Evolutionary conservation across 2,888 invertebrate genomes (phyloP), one percentile per base, ranked within the genome.

Genomic region (Morinoia aosen): DNA sequence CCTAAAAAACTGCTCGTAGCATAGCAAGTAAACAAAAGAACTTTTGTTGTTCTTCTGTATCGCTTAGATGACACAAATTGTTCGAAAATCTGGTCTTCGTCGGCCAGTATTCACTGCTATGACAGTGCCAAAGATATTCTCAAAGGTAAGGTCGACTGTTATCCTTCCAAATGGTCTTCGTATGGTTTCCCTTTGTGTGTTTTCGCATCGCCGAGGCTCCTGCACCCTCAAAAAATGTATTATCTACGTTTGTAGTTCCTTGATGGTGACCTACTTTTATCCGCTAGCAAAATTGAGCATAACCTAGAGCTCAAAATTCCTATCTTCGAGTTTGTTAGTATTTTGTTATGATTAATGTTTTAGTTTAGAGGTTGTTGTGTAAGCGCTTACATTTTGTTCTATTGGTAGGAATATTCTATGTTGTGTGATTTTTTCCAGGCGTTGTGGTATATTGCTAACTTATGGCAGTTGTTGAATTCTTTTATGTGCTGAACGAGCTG

Each of bases 101-200:
- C 48, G 76, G 76, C 76, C 76, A 76, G 76, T 76, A 76, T 76
- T 76, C 76, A 76, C 76, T 76, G 76, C 16, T 25, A 76, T 25
- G 76, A 25, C 76, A 76, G 76, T 76, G 76, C 76, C 76, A 76
- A 76, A 76, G 76, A 76, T 76, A 76, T 76, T 76, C 76, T 76
- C 76, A 76, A 76, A 76, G 76, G 25, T 76, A 33, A 76, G 33
- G 76, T 76, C 76, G 76, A 76, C 19, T 33, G 76, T 76, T 76
- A 25, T 76, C 76, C 76, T 76, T 33, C 76, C 19, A 61, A 61
- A 61, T 61, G 61, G 61, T 48, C 61, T 61, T 61, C 61, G 16
- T 61, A 61, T 61, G 3, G 61, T 61, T 61, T 61, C 19, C 61
- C 61, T 61, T 33, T 76, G 33, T 76, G 76, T 8, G 19, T 76